Conservation (phyloP, 2,888 invertebrate genomes). For the Sussaba pulchella region DNA sequence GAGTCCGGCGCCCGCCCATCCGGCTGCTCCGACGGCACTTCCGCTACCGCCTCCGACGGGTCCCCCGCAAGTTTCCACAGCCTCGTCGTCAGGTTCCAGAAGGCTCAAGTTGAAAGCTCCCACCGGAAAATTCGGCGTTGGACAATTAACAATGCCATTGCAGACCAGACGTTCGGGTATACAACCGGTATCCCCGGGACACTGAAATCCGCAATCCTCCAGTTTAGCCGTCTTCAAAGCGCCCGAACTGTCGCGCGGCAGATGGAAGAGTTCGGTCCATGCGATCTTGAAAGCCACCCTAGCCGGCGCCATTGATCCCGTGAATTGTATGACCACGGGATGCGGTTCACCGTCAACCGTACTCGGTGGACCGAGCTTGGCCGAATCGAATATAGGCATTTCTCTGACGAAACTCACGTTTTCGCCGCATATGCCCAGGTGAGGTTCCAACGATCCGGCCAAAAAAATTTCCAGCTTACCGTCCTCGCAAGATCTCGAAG, state of each 20-base stretch:
- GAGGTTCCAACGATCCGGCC: conserved; percentile 90
- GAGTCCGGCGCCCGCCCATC: conserved; percentile 88
- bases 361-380: conserved; percentile 88
- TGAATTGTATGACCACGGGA: conserved; percentile 89
- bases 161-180: conserved; percentile 94
- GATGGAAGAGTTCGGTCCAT: conserved; percentile 95
- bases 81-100: conserved; percentile 90
- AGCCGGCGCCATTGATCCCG: conserved; percentile 91
- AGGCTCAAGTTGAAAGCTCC: conserved; percentile 70
- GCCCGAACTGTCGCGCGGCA: conserved; percentile 93
- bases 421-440: conserved; percentile 93
- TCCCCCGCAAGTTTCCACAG: conserved; percentile 89
- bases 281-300: conserved; percentile 94
- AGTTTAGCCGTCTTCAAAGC: conserved; percentile 91
- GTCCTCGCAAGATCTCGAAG: conserved; percentile 93
- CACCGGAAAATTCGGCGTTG: conserved; percentile 85
- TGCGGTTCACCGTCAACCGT: conserved; percentile 86
- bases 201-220: conserved; percentile 93
- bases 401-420: conserved; percentile 93
- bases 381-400: conserved; percentile 91
- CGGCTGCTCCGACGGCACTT: conserved; percentile 83
- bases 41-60: conserved; percentile 85
- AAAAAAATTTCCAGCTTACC: conserved; percentile 94
- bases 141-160: conserved; percentile 95
- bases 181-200: conserved; percentile 94